Percentiles rank a stretch among this genome's conserved stretches.
Evolutionary conservation across 2,888 invertebrate species (phyloP).

Genomic region (Luffia ferchaultella): DNA sequence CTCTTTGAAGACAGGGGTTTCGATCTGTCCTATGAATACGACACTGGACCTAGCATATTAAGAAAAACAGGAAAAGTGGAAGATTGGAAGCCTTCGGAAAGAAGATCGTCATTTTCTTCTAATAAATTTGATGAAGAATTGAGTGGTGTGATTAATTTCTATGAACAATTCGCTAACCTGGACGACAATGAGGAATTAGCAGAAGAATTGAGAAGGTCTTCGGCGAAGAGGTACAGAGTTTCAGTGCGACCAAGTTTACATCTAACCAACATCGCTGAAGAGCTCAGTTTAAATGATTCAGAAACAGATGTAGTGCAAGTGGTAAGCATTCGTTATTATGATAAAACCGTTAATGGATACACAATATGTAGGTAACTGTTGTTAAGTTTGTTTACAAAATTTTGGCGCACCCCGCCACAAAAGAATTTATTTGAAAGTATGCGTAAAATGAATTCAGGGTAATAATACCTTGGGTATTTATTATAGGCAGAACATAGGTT

Average conservation of each 20-base stretch:
- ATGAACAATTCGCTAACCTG: conserved; percentile 50
- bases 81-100: conserved; percentile 15
- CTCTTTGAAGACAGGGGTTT: conserved; percentile 53
- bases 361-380: no score
- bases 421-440: no score
- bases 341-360: no score
- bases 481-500: no score
- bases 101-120: conserved; percentile 20
- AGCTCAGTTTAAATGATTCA: conserved; percentile 30
- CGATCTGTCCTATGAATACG: conserved; percentile 50
- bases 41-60: conserved; percentile 18
- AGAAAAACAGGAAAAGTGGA: conserved; percentile 13
- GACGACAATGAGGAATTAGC: conserved; percentile 30
- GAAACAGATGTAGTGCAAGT: conserved; percentile 36
- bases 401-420: no score
- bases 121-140: conserved; percentile 31
- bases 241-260: conserved; percentile 50
- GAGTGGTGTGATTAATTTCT: conserved; percentile 40
- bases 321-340: conserved; percentile 28
- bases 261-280: conserved; percentile 50
- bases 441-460: no score
- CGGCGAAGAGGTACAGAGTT: conserved; percentile 34
- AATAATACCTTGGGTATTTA: no score
- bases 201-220: conserved; percentile 28
- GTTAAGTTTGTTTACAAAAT: no score